Conservation (phyloP, 1,140 invertebrate species). For the Berghia stephanieae region DNA sequence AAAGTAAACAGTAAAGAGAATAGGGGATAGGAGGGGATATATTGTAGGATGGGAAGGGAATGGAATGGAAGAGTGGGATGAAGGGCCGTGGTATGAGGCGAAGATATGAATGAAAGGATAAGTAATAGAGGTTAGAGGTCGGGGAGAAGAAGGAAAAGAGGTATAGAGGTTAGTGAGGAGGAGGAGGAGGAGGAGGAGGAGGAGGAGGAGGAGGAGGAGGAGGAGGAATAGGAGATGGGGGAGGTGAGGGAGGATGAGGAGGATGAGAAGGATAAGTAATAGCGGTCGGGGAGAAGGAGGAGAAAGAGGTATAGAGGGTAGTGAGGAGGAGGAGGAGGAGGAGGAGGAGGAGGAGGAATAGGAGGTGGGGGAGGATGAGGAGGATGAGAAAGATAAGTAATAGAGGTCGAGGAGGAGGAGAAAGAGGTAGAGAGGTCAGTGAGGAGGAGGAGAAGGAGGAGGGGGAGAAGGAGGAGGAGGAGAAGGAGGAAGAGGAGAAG, state of each 20-base stretch:
- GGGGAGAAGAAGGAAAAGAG: background rate
- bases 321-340: background rate
- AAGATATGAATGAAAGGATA: too few species aligned
- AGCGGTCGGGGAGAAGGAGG: background rate
- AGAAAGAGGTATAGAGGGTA: slow-evolving; percentile 4
- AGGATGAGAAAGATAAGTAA: too few species aligned
- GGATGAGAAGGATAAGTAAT: background rate
- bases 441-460: background rate
- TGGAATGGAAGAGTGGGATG: too few species aligned
- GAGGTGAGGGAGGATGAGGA: background rate
- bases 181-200: slow-evolving; percentile 7
- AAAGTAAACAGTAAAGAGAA: too few species aligned
- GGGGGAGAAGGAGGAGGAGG: background rate
- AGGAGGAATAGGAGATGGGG: background rate
- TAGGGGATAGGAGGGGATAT: too few species aligned
- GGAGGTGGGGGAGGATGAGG: background rate
- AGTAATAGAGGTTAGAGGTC: too few species aligned
- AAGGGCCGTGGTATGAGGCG: too few species aligned
- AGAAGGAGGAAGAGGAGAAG: background rate
- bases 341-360: background rate
- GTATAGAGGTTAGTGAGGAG: background rate
- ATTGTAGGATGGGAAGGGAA: too few species aligned
- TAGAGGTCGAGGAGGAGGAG: background rate
- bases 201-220: slow-evolving; percentile 10
- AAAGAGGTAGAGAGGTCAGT: background rate